A percentile compares a stretch with the other conserved stretches of the same genome.
Conservation (phyloP, 2,113 vertebrate species). For the Taurulus bubalis region DNA sequence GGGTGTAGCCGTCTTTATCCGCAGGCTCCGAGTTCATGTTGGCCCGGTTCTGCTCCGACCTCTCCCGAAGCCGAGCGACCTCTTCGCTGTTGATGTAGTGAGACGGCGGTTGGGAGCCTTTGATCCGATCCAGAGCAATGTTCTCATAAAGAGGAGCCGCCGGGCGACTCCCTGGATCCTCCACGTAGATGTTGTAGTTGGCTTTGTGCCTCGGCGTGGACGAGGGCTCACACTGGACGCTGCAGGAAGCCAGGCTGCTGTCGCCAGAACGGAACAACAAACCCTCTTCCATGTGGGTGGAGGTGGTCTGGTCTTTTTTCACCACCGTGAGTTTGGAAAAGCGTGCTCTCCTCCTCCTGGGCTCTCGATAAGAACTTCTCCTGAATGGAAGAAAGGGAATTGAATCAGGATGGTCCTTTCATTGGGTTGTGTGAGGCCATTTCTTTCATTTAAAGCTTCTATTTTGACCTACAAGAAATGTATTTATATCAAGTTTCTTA, state of each 20-base stretch:
- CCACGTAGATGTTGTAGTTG: conserved; percentile 92
- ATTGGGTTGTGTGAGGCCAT: background rate
- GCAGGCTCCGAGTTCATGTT: conserved; percentile 84
- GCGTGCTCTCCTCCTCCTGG: conserved; percentile 83
- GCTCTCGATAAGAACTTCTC: conserved; percentile 83
- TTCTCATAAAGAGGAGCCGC: conserved; percentile 76
- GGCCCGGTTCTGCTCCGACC: conserved; percentile 80
- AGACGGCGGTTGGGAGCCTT: conserved; percentile 70
- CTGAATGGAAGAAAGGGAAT: conserved; percentile 4
- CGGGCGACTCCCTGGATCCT: conserved; percentile 83
- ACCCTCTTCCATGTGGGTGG: conserved; percentile 91
- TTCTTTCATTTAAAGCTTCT: background rate
- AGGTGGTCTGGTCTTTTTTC: conserved; percentile 96
- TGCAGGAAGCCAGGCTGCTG: conserved; percentile 82
- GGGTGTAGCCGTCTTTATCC: conserved; percentile 87
- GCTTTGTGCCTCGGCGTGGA: conserved; percentile 86
- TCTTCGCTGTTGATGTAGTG: conserved; percentile 82
- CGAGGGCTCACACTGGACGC: conserved; percentile 81
- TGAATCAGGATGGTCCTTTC: background rate
- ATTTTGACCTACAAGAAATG: background rate
- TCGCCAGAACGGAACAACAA: conserved; percentile 84
- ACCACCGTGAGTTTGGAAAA: conserved; percentile 88
- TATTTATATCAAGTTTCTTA: background rate
- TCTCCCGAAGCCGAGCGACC: conserved; percentile 76
- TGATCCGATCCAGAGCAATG: conserved; percentile 65